phyloP scores from a whole-genome alignment of 2,113 vertebrate species.

The Platichthys flesus region DNA sequence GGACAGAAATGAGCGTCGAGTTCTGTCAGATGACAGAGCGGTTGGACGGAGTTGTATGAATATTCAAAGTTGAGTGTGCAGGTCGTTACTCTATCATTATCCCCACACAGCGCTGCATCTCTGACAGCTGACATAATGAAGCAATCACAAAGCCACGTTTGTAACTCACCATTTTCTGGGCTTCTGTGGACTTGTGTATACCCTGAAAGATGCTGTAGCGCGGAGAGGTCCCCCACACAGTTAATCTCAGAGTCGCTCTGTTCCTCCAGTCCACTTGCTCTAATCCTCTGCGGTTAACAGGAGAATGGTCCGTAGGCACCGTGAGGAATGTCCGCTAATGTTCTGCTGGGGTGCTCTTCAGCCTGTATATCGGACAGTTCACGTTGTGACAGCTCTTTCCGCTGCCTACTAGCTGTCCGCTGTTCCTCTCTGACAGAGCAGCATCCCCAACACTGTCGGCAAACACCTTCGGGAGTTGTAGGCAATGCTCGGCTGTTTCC shows the following conservation, averaged over 20 bases:
- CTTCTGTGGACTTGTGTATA: slow-evolving; percentile 1
- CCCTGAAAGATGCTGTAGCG: slow-evolving; percentile 6
- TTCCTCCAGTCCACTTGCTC: slow-evolving; percentile 33
- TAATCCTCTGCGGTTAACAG: neutral
- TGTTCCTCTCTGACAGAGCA: slow-evolving; percentile 27
- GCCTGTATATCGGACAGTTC: neutral
- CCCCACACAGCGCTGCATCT: neutral
- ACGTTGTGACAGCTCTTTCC: neutral
- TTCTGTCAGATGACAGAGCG: no score
- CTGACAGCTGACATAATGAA: neutral
- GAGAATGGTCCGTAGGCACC: slow-evolving; percentile 4
- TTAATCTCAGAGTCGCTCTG: slow-evolving; percentile 31
- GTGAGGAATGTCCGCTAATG: neutral
- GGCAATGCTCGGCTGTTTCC: slow-evolving; percentile 48
- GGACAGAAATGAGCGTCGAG: no score
- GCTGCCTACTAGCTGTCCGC: slow-evolving; percentile 2
- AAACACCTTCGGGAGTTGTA: slow-evolving; percentile 32
- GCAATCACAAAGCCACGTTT: neutral
- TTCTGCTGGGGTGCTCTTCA: neutral
- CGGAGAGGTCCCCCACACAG: slow-evolving; percentile 13
- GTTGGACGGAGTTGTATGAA: no score
- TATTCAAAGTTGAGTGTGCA: neutral
- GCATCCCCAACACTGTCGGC: slow-evolving; percentile 13
- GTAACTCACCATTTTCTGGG: slow-evolving; percentile 50
- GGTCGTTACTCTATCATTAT: neutral